Percentiles rank a stretch among this genome's conserved stretches.
Conservation (phyloP, 2,113 vertebrate species). For the Empidonax alnorum region DNA sequence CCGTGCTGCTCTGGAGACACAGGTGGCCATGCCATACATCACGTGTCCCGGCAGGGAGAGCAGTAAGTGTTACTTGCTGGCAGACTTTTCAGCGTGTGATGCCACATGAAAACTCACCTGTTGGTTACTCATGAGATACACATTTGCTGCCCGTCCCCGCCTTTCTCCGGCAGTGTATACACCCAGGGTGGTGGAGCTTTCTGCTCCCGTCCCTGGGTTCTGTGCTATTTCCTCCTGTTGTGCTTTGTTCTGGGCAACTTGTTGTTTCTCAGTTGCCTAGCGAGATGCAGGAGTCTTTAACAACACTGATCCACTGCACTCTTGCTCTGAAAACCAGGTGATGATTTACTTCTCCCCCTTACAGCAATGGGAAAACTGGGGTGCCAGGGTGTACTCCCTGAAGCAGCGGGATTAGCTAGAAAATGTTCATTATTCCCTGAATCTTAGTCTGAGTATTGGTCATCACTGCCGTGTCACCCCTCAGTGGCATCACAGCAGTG, state of each 20-base stretch:
- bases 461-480: neutral
- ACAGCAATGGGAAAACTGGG: neutral
- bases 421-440: neutral
- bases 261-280: neutral
- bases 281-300: neutral
- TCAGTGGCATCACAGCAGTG: neutral
- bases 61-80: neutral
- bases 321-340: neutral
- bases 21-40: neutral
- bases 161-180: neutral
- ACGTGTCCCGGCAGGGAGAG: neutral
- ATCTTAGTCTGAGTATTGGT: neutral
- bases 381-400: neutral
- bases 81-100: neutral
- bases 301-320: neutral
- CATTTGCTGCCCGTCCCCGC: neutral
- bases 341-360: neutral
- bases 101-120: neutral
- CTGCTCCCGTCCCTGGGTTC: neutral
- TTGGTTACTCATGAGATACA: neutral
- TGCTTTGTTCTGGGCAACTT: neutral
- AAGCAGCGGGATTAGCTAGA: neutral
- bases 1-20: neutral
- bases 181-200: neutral
- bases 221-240: neutral